Conservation (phyloP, 2,113 vertebrate species). For the Boulengeromyrus knoepffleri region DNA sequence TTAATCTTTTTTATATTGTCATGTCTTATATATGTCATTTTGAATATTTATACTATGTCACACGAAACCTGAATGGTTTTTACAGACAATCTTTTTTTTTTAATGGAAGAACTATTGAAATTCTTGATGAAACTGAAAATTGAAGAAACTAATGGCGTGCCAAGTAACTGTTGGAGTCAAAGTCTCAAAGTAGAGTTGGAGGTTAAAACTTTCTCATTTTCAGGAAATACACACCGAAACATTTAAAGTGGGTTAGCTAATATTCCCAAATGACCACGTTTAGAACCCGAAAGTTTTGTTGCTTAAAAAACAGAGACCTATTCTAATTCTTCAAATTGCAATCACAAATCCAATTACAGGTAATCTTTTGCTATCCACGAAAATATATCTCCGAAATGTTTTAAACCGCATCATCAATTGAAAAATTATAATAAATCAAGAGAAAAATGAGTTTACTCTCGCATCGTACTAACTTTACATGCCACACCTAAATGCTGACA, state of each 20-base stretch:
- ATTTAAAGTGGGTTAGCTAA: neutral
- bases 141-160: neutral
- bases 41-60: neutral
- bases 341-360: neutral
- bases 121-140: neutral
- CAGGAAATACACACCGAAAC: neutral
- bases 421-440: neutral
- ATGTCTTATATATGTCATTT: neutral
- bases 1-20: neutral
- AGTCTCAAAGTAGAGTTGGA: neutral
- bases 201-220: neutral
- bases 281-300: neutral
- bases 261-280: neutral
- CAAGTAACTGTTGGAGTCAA: neutral
- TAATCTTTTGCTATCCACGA: neutral
- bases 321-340: neutral
- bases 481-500: constrained; percentile 2
- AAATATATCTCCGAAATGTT: neutral
- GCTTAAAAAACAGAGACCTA: neutral
- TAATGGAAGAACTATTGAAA: neutral
- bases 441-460: neutral
- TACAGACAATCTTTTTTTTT: neutral
- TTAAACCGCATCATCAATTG: neutral
- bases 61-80: neutral
- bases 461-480: neutral